These are phyloP conservation scores for Manacus vitellinus DNA, from an alignment of 2,113 vertebrate species.

Conservation along the genomic window DNA sequence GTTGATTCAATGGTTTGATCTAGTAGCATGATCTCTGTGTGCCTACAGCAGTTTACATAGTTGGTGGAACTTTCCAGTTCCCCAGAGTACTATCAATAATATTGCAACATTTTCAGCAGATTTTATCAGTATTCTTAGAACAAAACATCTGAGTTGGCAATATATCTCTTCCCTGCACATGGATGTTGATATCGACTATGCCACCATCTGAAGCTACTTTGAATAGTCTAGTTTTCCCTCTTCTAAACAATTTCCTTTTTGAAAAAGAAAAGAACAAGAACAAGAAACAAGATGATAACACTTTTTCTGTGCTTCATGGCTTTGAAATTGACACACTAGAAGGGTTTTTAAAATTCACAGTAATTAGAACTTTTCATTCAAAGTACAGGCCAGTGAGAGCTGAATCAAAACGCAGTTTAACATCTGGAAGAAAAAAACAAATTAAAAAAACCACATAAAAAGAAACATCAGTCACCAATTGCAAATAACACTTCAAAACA, in stretches of 20 bases:
- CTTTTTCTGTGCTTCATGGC: neutral
- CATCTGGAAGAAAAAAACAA: neutral
- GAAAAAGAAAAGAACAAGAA: neutral
- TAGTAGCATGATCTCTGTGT: neutral
- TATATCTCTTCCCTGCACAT: neutral
- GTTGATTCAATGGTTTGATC: neutral
- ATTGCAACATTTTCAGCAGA: neutral
- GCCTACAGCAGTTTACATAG: neutral
- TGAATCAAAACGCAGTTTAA: constrained; percentile 41
- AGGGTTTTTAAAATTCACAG: constrained; percentile 18
- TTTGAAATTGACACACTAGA: constrained; percentile 33
- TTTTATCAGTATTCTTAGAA: neutral
- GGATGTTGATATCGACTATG: neutral
- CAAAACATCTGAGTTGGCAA: constrained; percentile 7
- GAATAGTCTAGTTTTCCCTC: neutral
- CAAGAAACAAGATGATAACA: constrained; percentile 5
- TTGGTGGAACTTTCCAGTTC: neutral
- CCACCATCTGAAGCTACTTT: constrained; percentile 4
- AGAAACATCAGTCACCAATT: neutral
- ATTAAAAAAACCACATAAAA: neutral
- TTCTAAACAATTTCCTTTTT: neutral
- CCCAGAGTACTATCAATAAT: neutral
- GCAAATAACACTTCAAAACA: neutral
- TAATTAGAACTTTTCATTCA: constrained; percentile 59
- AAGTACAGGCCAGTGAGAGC: neutral